phyloP scores from a whole-genome alignment of 2,113 vertebrate species.

The Hipposideros armiger region DNA sequence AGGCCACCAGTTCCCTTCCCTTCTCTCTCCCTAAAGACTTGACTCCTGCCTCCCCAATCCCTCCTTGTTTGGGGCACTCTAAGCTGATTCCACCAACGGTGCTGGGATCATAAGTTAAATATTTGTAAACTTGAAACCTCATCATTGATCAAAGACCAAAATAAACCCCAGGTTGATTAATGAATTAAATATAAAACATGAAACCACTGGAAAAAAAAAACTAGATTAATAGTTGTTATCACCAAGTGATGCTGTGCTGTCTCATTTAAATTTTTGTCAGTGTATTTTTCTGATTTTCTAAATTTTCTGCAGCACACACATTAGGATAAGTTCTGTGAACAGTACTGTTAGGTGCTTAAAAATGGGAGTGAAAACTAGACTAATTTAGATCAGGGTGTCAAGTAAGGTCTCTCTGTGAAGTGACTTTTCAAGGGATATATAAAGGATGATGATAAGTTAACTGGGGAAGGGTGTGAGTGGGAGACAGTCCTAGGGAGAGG shows the following conservation, averaged over 20 bases:
- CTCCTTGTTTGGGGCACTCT: background rate
- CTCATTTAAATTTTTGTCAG: background rate
- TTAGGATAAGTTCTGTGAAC: background rate
- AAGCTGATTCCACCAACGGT: background rate
- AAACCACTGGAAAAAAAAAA: background rate
- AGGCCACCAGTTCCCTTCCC: background rate
- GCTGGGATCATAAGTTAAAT: background rate
- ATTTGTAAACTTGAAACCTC: background rate
- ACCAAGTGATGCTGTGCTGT: background rate
- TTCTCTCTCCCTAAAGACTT: background rate
- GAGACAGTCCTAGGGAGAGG: background rate
- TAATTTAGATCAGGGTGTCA: background rate
- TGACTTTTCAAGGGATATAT: background rate
- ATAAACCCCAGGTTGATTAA: background rate
- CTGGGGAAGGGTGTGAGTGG: background rate
- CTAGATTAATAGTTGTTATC: background rate
- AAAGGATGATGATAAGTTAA: background rate
- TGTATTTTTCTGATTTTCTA: background rate
- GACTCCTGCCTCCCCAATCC: background rate
- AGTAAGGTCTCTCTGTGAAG: background rate
- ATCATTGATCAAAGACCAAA: background rate
- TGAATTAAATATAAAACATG: background rate
- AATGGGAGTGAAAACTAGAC: background rate
- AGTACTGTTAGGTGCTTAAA: background rate
- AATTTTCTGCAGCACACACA: background rate